Evolutionary conservation across 2,888 invertebrate species (phyloP).

Genomic region (Xanthia icteritia): DNA sequence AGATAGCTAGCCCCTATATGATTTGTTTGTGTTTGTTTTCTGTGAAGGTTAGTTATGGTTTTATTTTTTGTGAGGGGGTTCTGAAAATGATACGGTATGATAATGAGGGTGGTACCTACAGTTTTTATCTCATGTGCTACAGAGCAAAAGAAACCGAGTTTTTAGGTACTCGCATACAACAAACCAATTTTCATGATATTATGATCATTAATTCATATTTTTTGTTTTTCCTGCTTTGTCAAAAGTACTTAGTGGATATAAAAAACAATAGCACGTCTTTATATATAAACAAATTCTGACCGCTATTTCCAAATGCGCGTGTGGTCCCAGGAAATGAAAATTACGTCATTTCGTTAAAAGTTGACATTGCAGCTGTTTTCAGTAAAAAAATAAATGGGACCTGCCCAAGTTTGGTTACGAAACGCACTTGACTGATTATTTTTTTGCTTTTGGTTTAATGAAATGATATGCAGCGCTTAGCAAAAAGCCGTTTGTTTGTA

Average conservation of each 20-base stretch:
- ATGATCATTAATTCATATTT: background rate
- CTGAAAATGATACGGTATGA: slow-evolving; percentile 40
- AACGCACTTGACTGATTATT: slow-evolving; percentile 57
- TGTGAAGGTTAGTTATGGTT: slow-evolving; percentile 57
- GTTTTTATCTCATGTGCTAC: background rate
- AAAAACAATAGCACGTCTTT: background rate
- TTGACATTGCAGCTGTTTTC: slow-evolving; percentile 59
- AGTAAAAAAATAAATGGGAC: slow-evolving; percentile 63
- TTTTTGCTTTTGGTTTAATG: slow-evolving; percentile 51
- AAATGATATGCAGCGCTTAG: slow-evolving; percentile 52
- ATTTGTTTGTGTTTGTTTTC: slow-evolving; percentile 64
- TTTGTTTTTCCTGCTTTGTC: no score
- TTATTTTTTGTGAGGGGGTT: slow-evolving; percentile 43
- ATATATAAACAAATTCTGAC: slow-evolving; percentile 8
- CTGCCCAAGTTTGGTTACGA: slow-evolving; percentile 41
- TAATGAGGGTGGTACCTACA: slow-evolving; percentile 2
- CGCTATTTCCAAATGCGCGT: slow-evolving; percentile 33
- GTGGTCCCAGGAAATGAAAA: slow-evolving; percentile 57
- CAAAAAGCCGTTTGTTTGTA: slow-evolving; percentile 53
- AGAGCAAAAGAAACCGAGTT: background rate
- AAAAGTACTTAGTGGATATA: no score
- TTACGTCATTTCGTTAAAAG: slow-evolving; percentile 56
- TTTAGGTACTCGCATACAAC: no score
- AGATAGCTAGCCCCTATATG: slow-evolving; percentile 65
- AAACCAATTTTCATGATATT: background rate